Percentiles rank a stretch among this genome's conserved stretches.
Conservation (phyloP, 2,113 vertebrate species). For the Ivindomyrus marchei region DNA sequence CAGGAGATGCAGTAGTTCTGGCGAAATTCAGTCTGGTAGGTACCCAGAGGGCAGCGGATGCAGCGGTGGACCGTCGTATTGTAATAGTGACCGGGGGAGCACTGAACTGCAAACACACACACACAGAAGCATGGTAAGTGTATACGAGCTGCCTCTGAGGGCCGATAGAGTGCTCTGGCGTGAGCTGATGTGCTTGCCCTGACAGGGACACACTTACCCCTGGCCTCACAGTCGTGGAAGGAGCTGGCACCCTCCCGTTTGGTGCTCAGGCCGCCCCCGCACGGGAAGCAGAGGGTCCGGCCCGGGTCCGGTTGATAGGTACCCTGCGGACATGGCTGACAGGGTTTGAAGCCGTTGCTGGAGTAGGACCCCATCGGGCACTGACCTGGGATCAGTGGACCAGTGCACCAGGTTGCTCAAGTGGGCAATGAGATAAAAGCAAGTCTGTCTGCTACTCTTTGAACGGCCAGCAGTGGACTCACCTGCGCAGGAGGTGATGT, state of each 20-base stretch:
- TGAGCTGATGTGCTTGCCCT: neutral
- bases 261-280: constrained; percentile 85
- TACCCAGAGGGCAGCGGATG: constrained; percentile 86
- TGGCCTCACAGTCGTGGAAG: constrained; percentile 94
- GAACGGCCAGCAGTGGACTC: constrained; percentile 14
- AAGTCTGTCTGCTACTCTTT: neutral
- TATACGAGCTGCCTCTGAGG: neutral
- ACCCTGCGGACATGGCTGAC: constrained; percentile 78
- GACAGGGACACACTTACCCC: constrained; percentile 59
- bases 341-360: constrained; percentile 84
- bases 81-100: constrained; percentile 93
- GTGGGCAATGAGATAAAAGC: neutral
- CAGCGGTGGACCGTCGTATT: constrained; percentile 90
- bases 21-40: constrained; percentile 89
- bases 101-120: constrained; percentile 69
- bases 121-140: neutral
- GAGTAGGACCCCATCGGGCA: constrained; percentile 84
- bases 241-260: constrained; percentile 83
- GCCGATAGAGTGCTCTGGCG: too few species aligned
- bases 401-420: neutral
- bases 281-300: constrained; percentile 82
- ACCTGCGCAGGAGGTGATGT: constrained; percentile 88
- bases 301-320: constrained; percentile 86
- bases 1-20: constrained; percentile 95
- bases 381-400: constrained; percentile 66